Percentiles rank a stretch among this genome's conserved stretches.
Conservation (phyloP, 2,797 vertebrate genomes). For the Microchirus variegatus region DNA sequence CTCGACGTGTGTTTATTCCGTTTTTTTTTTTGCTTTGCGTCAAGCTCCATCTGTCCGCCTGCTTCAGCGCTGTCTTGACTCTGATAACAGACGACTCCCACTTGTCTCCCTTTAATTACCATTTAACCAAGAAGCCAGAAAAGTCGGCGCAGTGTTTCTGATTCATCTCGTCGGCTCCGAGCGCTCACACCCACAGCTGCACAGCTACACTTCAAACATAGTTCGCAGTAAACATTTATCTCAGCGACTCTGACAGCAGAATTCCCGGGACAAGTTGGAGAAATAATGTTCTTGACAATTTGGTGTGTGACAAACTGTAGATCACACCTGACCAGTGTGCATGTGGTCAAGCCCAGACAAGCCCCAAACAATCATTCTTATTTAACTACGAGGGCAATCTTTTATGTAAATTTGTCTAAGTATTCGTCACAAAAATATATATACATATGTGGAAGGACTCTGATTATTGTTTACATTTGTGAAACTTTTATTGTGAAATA, state of each 20-base stretch:
- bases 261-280: not conserved
- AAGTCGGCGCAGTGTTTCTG: constrained; percentile 7
- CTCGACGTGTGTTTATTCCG: not conserved
- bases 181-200: constrained; percentile 11
- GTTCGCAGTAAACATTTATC: constrained; percentile 4
- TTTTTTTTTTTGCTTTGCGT: constrained; percentile 19
- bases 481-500: constrained; percentile 54
- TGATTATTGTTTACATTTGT: constrained; percentile 65
- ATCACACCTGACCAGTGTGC: not conserved
- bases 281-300: too few relatives aligned
- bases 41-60: constrained; percentile 14
- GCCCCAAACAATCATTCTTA: not conserved
- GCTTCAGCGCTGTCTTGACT: constrained; percentile 17
- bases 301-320: constrained; percentile 2
- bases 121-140: constrained; percentile 16
- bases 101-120: constrained; percentile 33
- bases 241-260: constrained; percentile 15
- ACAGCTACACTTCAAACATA: not conserved
- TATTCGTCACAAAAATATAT: constrained; percentile 30
- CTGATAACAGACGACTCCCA: constrained; percentile 32
- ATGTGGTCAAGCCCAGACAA: constrained; percentile 11
- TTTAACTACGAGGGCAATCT: constrained; percentile 9
- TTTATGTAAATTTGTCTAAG: constrained; percentile 22
- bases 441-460: constrained; percentile 43
- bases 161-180: constrained; percentile 9